Base-by-base conservation (phyloP, 2,888 invertebrate species). In the Nasonia oneida region DNA sequence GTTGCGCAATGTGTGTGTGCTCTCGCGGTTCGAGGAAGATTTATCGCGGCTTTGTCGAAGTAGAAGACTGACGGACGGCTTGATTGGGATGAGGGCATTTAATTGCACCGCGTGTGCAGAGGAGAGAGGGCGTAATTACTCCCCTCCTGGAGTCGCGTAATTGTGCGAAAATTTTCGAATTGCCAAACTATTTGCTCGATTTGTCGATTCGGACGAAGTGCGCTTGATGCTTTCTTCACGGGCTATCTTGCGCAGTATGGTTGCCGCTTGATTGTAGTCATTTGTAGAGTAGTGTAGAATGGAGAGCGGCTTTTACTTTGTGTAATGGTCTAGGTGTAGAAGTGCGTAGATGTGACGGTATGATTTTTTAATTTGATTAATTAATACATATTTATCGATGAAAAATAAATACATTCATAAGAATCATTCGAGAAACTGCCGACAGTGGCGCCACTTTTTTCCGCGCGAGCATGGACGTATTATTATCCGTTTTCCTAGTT, bases 1-100 rank as follows among this genome's bases (percentile, higher is more conserved):
- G 61, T 83, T 83, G 73, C 42, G 79, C 74, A 84, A 84, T 71
- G 29, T 76, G 42, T 70, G 53, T 47, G 42, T 42, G 42, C n/a
- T 18, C 50, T 61, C 53, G 70, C 23, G 76, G 47, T 76, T 76
- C 76, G 23, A 15, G 57, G 76, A 83, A 53, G 70, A 83, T 29
- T 83, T 77, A 77, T 77, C 57, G 71, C 57, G 77, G 57, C 53
- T 57, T 77, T 71, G 76, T 70, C 61, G 81, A 73, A 61, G 15
- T 18, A 18, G 18, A 39, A n/a, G 33, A n/a, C 3, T 53, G 82
- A 76, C 23, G 42, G 53, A 77, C 57, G 29, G 33, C 12, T 77
- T 67, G 70, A 83, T 42, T 70, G 70, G 57, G 64, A 29, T 23
- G 15, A 10, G 14, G 12, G 71, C n/a, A 37, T 76, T 23, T 53